Conservation (phyloP, 2,888 invertebrate genomes). For the Candidula unifasciata region DNA sequence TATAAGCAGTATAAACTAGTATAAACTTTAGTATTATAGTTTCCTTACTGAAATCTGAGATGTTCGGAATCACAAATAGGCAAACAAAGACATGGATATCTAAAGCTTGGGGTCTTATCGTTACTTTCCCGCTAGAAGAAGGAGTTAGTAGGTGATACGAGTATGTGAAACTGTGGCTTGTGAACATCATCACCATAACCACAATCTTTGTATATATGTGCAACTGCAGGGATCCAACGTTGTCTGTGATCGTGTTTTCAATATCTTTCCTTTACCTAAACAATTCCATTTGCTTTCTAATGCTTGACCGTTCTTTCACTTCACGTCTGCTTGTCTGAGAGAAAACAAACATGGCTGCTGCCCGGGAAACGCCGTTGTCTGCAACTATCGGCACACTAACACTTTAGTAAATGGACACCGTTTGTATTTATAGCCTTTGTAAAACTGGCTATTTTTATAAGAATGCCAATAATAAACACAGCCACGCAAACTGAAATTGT, state of each 20-base stretch:
- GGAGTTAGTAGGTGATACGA: neutral
- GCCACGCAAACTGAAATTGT: too few species aligned
- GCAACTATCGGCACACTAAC: neutral
- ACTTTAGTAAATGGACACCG: neutral
- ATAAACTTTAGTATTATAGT: conserved; percentile 25
- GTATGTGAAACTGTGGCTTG: conserved; percentile 10
- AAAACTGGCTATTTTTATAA: too few species aligned
- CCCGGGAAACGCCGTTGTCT: neutral
- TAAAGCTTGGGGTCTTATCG: conserved; percentile 19
- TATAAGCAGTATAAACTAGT: too few species aligned
- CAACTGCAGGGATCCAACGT: conserved; percentile 18
- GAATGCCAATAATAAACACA: too few species aligned
- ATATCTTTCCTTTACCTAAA: conserved; percentile 18
- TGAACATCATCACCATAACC: neutral
- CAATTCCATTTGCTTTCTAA: conserved; percentile 30
- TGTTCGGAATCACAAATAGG: conserved; percentile 17
- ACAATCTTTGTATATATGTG: conserved; percentile 15
- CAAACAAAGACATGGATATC: conserved; percentile 11
- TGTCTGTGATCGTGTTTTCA: conserved; percentile 33
- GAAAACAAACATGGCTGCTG: neutral
- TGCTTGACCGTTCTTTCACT: neutral
- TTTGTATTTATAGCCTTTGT: too few species aligned
- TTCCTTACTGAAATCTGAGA: conserved; percentile 17
- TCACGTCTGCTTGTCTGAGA: neutral
- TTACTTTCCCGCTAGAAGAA: neutral